phyloP scores from a whole-genome alignment of 2,797 vertebrate genomes.

The Malacoctenus gilli region DNA sequence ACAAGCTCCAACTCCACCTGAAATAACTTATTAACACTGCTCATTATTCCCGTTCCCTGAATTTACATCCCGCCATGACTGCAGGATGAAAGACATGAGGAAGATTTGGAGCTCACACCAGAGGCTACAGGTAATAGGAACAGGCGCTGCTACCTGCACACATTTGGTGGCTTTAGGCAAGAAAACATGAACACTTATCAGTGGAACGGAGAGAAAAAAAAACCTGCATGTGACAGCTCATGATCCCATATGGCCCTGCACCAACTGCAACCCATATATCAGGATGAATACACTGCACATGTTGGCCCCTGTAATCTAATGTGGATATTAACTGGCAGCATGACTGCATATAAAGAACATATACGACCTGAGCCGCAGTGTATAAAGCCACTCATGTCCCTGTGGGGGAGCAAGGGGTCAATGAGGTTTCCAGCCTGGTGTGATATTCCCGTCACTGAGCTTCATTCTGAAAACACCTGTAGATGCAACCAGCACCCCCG shows the following conservation, averaged over 20 bases:
- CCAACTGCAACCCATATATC: slow-evolving; percentile 48
- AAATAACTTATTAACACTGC: slow-evolving; percentile 33
- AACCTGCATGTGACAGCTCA: slow-evolving; percentile 37
- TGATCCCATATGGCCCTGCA: slow-evolving; percentile 27
- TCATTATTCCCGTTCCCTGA: slow-evolving; percentile 39
- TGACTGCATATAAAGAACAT: slow-evolving; percentile 48
- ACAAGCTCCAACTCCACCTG: slow-evolving; percentile 23
- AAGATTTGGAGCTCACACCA: slow-evolving; percentile 23
- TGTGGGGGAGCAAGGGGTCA: slow-evolving; percentile 53
- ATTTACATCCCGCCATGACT: slow-evolving; percentile 8
- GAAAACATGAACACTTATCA: slow-evolving; percentile 20
- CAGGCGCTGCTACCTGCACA: slow-evolving; percentile 14
- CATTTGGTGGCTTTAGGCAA: slow-evolving; percentile 20
- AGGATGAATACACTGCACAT: slow-evolving; percentile 29
- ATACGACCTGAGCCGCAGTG: slow-evolving; percentile 40
- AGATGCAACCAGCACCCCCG: slow-evolving; percentile 47
- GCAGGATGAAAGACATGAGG: slow-evolving; percentile 17
- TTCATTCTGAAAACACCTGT: slow-evolving; percentile 70
- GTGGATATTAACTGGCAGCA: slow-evolving; percentile 47
- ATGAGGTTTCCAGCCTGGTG: slow-evolving; percentile 44
- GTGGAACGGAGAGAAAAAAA: slow-evolving; percentile 1
- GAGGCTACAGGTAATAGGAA: slow-evolving; percentile 24
- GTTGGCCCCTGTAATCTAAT: slow-evolving; percentile 41
- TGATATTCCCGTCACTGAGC: slow-evolving; percentile 63
- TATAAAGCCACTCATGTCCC: slow-evolving; percentile 50